Evolutionary conservation across 1,140 invertebrate genomes (phyloP), one percentile per base, ranked within the genome.

Genomic region (Drosophila tristis): DNA sequence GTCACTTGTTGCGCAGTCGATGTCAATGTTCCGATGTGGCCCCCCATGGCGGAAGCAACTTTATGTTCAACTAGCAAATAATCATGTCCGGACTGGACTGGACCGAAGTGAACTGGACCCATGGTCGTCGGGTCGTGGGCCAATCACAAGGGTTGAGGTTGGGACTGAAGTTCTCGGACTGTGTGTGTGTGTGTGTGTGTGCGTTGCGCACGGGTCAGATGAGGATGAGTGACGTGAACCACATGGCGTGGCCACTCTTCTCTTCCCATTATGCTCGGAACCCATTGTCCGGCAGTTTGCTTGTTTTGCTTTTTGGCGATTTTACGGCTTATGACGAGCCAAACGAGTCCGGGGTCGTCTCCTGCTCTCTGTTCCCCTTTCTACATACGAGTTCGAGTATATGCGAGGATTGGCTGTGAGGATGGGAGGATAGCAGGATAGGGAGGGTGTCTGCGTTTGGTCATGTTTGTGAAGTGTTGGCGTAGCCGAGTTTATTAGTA

Each of bases 31-130:
- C 31, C 23, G 8, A 49, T 65, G 65, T 67, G 61, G 59, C 43
- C 20, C 26, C 5, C 35, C 15, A 29, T 45, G 25, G 25, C 26
- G 43, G 62, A 59, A 59, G 57, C 61, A 79, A 82, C 75, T 89
- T 89, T 80, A 89, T 89, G 84, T 89, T 89, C 85, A 87, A 89
- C 84, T 80, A 89, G 84, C 84, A 89, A 89, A 89, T 89, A 89
- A 89, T 89, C 84, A 89, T 89, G 79, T 89, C 84, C 84, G 72
- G 74, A 57, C 31, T 9, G 72, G 74, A 57, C 31, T 9, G 31
- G 31, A 31, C 31, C 31, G 8, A 31, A 31, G 31, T 54, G 65
- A 51, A 70, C 64, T 55, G 39, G 66, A 50, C 43, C 35, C 51
- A 58, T 70, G 58, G 57, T 70, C 64, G 66, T 48, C 25, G 26